A percentile compares a stretch with the other conserved stretches of the same genome.
phyloP scores from a whole-genome alignment of 2,888 invertebrate species.

The Drosophila aldrichi region DNA sequence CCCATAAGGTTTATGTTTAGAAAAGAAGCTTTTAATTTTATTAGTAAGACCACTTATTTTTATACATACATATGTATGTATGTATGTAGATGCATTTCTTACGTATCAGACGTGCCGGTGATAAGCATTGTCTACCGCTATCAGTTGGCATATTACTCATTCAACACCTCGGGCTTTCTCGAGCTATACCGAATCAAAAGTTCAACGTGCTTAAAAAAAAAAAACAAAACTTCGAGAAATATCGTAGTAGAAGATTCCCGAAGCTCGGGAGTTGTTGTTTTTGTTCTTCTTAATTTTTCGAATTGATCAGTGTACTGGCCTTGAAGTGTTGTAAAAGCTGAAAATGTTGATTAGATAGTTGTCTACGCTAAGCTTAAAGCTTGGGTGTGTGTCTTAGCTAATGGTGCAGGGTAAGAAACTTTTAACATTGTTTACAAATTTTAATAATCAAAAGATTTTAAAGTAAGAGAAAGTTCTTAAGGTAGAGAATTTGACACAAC shows the following conservation, averaged over 20 bases:
- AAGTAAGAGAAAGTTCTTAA: not conserved
- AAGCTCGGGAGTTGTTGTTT: constrained; percentile 27
- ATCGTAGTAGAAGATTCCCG: constrained; percentile 30
- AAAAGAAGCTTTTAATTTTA: constrained; percentile 34
- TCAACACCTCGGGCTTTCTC: constrained; percentile 22
- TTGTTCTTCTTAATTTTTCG: not conserved
- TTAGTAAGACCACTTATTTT: constrained; percentile 30
- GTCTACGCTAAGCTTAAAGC: not conserved
- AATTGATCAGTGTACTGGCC: constrained; percentile 12
- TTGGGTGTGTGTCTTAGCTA: constrained; percentile 14
- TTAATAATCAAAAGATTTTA: not conserved
- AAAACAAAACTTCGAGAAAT: constrained; percentile 12
- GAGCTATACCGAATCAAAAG: constrained; percentile 6
- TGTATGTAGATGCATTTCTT: constrained; percentile 21
- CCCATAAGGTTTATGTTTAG: constrained; percentile 11
- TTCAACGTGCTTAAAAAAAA: constrained; percentile 22
- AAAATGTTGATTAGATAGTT: constrained; percentile 1
- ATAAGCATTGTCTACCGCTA: constrained; percentile 44
- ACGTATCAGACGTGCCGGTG: constrained; percentile 45
- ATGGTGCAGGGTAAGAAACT: not conserved
- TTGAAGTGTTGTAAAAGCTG: constrained; percentile 6
- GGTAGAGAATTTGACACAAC: not conserved
- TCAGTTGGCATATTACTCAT: constrained; percentile 44
- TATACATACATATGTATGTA: not conserved
- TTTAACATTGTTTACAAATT: not conserved